Evolutionary conservation across 2,888 invertebrate species (phyloP), one percentile per base, ranked within the genome.

Genomic region (Acrocyrtus sp.): DNA sequence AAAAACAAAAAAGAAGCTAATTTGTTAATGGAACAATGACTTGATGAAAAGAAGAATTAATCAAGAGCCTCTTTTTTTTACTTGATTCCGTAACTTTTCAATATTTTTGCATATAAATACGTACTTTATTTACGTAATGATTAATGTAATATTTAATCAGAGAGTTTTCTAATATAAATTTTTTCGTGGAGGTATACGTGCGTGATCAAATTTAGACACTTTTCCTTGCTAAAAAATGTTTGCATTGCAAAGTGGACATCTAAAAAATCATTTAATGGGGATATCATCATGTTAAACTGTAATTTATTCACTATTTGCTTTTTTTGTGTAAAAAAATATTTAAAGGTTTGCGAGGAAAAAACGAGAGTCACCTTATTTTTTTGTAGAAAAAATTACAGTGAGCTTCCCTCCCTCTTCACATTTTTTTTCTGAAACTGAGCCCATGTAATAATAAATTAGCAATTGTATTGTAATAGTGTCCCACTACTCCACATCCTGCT

Each of bases 1-100:
- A 24, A 47, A 26, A 60, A 45, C 26, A 58, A 39, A 39, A 21
- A 57, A 43, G 27, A 45, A 26, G 29, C 34, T 34, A 12, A 34
- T 8, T 34, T 34, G 34, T 34, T 34, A 34, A 34, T 34, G 34
- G 34, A 34, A 34, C 6, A 34, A 34, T 34, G 34, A 34, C 6
- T 34, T 34, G 34, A 34, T 34, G 34, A 34, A 34, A 34, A 34
- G 6, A 8, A 12, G 12, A 34, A 34, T 34, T 34, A 34, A 34
- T 8, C 34, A n/a, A n/a, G n/a, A n/a, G n/a, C n/a, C n/a, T n/a
- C n/a, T n/a, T n/a, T n/a, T n/a, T n/a, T n/a, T n/a, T n/a, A n/a
- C n/a, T n/a, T n/a, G n/a, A n/a, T n/a, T n/a, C n/a, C n/a, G n/a
- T n/a, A n/a, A n/a, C n/a, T n/a, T n/a, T n/a, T n/a, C n/a, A n/a